Percentiles rank a stretch among this genome's conserved stretches.
Evolutionary conservation across 2,797 vertebrate genomes (phyloP).

Genomic region (Acanthis flammea): DNA sequence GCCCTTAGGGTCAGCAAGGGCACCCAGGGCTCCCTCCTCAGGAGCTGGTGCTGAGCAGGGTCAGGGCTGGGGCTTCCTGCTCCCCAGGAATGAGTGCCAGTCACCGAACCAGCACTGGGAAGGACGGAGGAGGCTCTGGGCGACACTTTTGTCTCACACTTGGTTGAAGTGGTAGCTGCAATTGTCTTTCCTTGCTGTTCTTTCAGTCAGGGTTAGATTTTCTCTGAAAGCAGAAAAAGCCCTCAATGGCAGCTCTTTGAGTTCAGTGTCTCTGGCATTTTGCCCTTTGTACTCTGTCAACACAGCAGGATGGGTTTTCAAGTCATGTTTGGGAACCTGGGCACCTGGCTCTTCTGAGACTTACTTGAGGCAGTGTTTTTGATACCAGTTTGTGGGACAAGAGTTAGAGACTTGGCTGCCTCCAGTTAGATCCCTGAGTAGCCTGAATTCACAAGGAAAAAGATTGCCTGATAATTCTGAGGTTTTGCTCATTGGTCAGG

Average conservation of each 20-base stretch:
- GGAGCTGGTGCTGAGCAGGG: not conserved
- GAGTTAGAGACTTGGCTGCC: not conserved
- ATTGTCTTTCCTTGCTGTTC: not conserved
- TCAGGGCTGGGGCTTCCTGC: not conserved
- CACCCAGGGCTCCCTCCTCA: not conserved
- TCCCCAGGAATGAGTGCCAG: not conserved
- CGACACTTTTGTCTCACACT: rapidly evolving
- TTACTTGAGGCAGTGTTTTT: not conserved
- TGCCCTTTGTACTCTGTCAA: not conserved
- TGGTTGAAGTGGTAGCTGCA: not conserved
- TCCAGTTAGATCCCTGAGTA: not conserved
- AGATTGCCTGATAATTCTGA: not conserved
- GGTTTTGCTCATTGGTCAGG: not conserved
- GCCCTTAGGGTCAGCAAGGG: not conserved
- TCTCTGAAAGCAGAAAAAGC: not conserved
- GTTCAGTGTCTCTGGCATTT: not conserved
- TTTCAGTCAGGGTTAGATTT: not conserved
- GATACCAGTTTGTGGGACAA: not conserved
- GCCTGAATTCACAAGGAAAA: not conserved
- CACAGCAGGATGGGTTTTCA: not conserved
- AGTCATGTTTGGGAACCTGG: not conserved
- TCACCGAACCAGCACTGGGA: rapidly evolving
- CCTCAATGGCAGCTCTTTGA: not conserved
- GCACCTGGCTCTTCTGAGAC: not conserved
- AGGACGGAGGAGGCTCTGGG: not conserved